A percentile compares a stretch with the other conserved stretches of the same genome.
Conservation (phyloP, 2,888 invertebrate genomes). For the Nomada flava region DNA sequence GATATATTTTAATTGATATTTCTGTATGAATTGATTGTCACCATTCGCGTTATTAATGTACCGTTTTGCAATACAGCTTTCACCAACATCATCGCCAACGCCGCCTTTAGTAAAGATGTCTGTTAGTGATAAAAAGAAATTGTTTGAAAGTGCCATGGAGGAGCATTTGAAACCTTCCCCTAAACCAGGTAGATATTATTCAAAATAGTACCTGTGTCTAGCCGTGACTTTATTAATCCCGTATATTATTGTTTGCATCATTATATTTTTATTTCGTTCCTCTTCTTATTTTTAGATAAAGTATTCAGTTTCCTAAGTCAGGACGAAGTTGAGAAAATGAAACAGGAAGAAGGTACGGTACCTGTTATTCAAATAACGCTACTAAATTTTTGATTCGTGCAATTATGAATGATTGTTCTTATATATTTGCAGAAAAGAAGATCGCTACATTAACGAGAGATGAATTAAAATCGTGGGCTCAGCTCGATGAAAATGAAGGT, state of each 20-base stretch:
- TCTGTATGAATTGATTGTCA: slow-evolving; percentile 10
- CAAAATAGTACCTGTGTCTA: slow-evolving; percentile 24
- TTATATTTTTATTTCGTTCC: background rate
- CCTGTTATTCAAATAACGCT: background rate
- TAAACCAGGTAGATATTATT: slow-evolving; percentile 89
- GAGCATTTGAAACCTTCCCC: slow-evolving; percentile 94
- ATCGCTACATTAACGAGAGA: slow-evolving; percentile 90
- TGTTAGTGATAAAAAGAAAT: slow-evolving; percentile 96
- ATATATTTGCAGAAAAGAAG: slow-evolving; percentile 87
- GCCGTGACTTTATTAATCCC: background rate
- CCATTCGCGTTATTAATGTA: slow-evolving; percentile 42
- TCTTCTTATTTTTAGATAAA: slow-evolving; percentile 88
- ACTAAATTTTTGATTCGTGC: background rate
- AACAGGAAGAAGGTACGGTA: slow-evolving; percentile 92
- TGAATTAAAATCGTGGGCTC: slow-evolving; percentile 87
- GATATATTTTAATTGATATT: background rate
- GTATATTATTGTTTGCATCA: background rate
- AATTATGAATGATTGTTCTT: slow-evolving; percentile 4
- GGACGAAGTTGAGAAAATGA: slow-evolving; percentile 97
- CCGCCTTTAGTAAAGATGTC: slow-evolving; percentile 92
- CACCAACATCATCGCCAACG: slow-evolving; percentile 89
- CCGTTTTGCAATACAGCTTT: slow-evolving; percentile 73
- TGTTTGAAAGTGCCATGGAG: slow-evolving; percentile 98
- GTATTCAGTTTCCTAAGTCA: slow-evolving; percentile 97
- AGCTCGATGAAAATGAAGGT: slow-evolving; percentile 86